Evolutionary conservation across 2,797 vertebrate genomes (phyloP), one percentile per base, ranked within the genome.

Genomic region (Taeniopygia guttata): DNA sequence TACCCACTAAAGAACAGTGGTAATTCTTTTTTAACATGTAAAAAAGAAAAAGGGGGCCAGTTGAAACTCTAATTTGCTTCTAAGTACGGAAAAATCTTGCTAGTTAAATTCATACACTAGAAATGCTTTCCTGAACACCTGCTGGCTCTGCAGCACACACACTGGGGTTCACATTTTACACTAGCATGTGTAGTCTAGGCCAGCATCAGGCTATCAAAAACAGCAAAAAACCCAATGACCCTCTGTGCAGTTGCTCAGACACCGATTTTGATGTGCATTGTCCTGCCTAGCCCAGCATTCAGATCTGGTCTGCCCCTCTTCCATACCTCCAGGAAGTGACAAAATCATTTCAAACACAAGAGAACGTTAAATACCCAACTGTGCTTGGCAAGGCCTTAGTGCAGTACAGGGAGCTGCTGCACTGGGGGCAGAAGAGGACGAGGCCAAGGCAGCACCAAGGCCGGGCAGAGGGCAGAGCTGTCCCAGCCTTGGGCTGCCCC

Each of bases 281-380:
- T 9, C 17, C 21, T 60, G 8, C 49, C 23, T 18, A 48, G 38
- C 67, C 14, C 55, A 32, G 2, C 6, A 1, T 11, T 36, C 22
- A 12, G 2, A 22, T 4, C 26, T 4, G 13, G 14, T 18, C 22
- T 30, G 54, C 17, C 14, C 26, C 19, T 11, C 18, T 45, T 20
- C 48, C 19, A 0, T 7, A 16, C 20, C 22, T 51, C 21, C 16
- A 5, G 1, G 22, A 11, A 8, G 29, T 45, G 38, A 18, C 9
- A 8, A 0, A 46, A 20, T 27, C 2, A 6, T 7, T n/a, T 38
- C 26, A 13, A 11, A 22, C 4, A 7, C 1, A 13, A 15, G 18
- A 29, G 16, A 15, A 22, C 0, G 0, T 6, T 3, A 17, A n/a
- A 7, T 1, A 40, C 4, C 3, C 2, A 27, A 0, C 20, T 16